These are phyloP conservation scores for Chlorocebus sabaeus DNA, from an alignment of 2,113 vertebrate genomes.

Conservation along the genomic window DNA sequence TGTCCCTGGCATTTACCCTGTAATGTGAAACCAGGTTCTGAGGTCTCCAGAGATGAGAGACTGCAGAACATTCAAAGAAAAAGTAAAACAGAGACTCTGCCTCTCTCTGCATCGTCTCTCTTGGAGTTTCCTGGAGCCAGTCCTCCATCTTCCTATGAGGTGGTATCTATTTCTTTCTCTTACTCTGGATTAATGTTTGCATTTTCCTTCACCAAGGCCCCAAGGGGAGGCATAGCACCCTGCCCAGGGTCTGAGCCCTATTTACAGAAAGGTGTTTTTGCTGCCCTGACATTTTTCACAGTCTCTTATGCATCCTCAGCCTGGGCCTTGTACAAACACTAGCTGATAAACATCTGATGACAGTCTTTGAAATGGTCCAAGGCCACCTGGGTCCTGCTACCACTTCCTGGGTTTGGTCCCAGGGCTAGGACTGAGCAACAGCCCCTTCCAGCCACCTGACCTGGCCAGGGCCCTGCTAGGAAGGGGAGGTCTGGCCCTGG, in stretches of 20 bases:
- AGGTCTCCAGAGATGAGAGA: background rate
- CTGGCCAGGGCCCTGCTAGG: background rate
- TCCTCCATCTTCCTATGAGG: background rate
- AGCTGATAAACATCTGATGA: background rate
- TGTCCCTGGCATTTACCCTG: background rate
- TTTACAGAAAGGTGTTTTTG: background rate
- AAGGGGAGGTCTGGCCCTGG: background rate
- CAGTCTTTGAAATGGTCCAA: slow-evolving; percentile 31
- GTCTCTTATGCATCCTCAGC: slow-evolving; percentile 10
- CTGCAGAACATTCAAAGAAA: background rate
- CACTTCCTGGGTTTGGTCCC: background rate
- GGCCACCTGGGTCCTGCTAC: background rate
- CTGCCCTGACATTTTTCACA: background rate
- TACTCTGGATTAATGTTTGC: background rate
- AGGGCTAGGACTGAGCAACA: background rate
- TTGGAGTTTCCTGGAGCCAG: background rate
- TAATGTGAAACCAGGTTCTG: background rate
- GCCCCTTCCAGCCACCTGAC: background rate
- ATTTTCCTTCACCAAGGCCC: background rate
- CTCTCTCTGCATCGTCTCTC: background rate
- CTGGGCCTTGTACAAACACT: background rate
- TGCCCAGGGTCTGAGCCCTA: background rate
- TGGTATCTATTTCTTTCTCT: background rate
- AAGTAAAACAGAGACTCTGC: background rate
- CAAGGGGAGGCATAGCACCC: background rate